Conservation (phyloP, 2,888 invertebrate species). For the Philonicus albiceps region DNA sequence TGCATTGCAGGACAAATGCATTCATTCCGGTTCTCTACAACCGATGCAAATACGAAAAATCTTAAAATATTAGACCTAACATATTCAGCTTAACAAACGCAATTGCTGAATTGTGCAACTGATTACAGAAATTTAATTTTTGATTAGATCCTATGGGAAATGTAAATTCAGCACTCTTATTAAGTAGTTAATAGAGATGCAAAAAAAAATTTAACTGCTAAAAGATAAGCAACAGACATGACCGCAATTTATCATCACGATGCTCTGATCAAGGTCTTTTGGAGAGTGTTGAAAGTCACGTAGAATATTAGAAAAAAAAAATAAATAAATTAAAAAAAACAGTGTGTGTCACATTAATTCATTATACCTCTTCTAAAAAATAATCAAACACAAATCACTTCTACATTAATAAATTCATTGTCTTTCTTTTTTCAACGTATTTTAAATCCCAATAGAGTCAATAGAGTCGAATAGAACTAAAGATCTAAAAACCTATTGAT, state of each 20-base stretch:
- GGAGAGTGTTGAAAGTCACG: neutral
- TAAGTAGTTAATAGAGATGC: neutral
- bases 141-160: neutral
- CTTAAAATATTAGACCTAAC: too few relatives aligned
- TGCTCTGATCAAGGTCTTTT: neutral
- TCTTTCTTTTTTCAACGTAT: neutral
- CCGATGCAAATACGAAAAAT: too few relatives aligned
- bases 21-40: neutral
- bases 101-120: neutral
- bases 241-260: neutral
- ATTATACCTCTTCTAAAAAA: neutral
- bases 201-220: neutral
- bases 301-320: neutral
- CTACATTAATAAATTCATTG: neutral
- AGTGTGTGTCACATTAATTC: neutral
- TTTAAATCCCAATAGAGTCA: too few relatives aligned
- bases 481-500: too few relatives aligned
- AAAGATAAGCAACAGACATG: neutral
- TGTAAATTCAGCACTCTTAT: neutral
- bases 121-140: neutral
- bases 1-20: neutral
- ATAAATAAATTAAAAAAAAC: neutral
- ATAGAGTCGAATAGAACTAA: neutral
- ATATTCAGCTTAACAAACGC: neutral
- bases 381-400: neutral